Percentiles rank a stretch among this genome's conserved stretches.
Conservation (phyloP, 2,113 vertebrate genomes). For the Irena cyanogastra region DNA sequence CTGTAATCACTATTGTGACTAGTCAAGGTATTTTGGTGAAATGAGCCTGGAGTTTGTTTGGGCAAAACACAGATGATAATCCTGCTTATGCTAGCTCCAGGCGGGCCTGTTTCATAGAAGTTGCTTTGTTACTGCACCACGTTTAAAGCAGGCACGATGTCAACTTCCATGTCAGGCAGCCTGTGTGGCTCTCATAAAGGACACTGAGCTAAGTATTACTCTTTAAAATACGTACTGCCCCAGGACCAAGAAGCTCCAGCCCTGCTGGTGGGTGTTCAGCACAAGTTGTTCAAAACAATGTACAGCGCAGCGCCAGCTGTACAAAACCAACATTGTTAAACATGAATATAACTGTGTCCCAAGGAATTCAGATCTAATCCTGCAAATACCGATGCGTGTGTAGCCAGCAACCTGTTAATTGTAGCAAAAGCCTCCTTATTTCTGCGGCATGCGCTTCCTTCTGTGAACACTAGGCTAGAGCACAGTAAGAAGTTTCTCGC, state of each 20-base stretch:
- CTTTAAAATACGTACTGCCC: neutral
- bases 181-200: neutral
- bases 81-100: neutral
- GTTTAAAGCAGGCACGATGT: neutral
- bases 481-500: accelerated
- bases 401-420: neutral
- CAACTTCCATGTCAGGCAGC: neutral
- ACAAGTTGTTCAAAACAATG: neutral
- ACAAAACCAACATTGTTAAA: neutral
- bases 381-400: neutral
- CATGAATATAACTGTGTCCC: neutral
- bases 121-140: neutral
- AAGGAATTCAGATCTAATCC: neutral
- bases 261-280: neutral
- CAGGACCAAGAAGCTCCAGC: neutral
- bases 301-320: neutral
- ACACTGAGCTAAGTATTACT: neutral
- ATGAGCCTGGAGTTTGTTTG: neutral
- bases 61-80: neutral
- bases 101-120: neutral
- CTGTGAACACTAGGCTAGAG: neutral
- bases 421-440: neutral
- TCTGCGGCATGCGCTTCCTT: neutral
- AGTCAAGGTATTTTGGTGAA: neutral
- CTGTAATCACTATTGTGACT: neutral